phyloP scores from a whole-genome alignment of 2,888 invertebrate genomes.

The Eudasyphora cyanicolor region DNA sequence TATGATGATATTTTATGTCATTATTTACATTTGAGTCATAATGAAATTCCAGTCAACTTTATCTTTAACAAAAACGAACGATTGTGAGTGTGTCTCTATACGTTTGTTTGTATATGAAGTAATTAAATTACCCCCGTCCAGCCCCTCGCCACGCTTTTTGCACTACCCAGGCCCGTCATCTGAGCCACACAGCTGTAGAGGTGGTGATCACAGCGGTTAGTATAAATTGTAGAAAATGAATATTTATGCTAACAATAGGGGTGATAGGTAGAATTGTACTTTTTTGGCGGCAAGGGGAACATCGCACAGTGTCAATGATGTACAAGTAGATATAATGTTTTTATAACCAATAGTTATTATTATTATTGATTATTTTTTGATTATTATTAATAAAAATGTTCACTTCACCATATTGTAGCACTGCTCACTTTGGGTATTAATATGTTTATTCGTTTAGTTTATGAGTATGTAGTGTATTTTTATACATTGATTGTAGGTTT shows the following conservation, averaged over 20 bases:
- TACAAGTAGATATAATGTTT: constrained; percentile 6
- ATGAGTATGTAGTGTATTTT: no score
- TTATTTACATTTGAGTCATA: constrained; percentile 48
- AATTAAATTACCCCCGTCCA: background rate
- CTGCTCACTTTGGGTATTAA: no score
- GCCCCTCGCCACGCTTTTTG: background rate
- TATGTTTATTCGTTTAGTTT: no score
- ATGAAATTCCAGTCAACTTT: constrained; percentile 35
- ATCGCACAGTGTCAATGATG: background rate
- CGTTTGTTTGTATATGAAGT: no score
- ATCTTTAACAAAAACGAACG: constrained; percentile 29
- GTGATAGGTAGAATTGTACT: no score
- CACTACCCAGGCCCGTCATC: background rate
- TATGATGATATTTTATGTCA: constrained; percentile 23
- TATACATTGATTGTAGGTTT: no score
- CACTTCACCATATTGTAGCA: no score
- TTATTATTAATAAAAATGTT: constrained; percentile 12
- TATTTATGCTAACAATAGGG: no score
- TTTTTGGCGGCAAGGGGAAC: no score
- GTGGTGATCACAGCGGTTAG: no score
- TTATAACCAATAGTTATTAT: background rate
- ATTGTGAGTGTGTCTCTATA: background rate
- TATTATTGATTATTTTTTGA: constrained; percentile 5
- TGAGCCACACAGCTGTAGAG: background rate
- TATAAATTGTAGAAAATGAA: no score